Percentiles rank a stretch among this genome's conserved stretches.
phyloP scores from a whole-genome alignment of 2,113 vertebrate species.

The Plectropomus leopardus region DNA sequence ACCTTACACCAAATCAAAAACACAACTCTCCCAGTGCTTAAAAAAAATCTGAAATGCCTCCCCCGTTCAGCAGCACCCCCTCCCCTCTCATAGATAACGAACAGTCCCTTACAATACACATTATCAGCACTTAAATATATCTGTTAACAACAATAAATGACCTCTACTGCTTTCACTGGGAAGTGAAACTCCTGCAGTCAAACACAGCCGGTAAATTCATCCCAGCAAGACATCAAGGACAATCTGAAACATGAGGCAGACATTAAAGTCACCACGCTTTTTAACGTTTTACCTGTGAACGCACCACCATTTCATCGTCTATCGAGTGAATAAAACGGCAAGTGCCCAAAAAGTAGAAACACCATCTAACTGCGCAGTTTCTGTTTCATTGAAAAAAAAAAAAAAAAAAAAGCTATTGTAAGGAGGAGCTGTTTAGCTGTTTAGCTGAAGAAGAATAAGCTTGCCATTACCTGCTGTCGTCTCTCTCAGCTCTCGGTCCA shows the following conservation, averaged over 20 bases:
- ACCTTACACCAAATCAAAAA: no score
- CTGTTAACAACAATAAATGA: slow-evolving; percentile 26
- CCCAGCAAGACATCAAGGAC: not conserved
- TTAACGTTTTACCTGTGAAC: slow-evolving; percentile 49
- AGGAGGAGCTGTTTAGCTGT: no score
- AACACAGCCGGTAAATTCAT: not conserved
- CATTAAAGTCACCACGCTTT: not conserved
- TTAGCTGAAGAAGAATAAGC: not conserved
- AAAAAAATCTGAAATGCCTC: no score
- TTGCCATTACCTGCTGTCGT: slow-evolving; percentile 65
- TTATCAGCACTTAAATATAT: not conserved
- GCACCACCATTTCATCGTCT: slow-evolving; percentile 2
- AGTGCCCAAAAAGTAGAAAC: no score
- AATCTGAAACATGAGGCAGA: not conserved
- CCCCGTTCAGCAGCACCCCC: no score
- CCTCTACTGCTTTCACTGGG: slow-evolving; percentile 7
- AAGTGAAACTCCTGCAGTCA: slow-evolving; percentile 27
- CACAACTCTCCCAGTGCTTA: no score
- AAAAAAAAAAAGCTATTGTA: no score
- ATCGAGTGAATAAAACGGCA: not conserved
- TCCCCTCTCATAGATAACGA: no score
- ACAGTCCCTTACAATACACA: no score
- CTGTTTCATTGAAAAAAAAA: no score
- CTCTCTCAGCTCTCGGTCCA: not conserved
- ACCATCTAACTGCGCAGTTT: not conserved